These are phyloP conservation scores for Drosophila sechellia DNA, from an alignment of 1,140 invertebrate species.

Conservation along the genomic window DNA sequence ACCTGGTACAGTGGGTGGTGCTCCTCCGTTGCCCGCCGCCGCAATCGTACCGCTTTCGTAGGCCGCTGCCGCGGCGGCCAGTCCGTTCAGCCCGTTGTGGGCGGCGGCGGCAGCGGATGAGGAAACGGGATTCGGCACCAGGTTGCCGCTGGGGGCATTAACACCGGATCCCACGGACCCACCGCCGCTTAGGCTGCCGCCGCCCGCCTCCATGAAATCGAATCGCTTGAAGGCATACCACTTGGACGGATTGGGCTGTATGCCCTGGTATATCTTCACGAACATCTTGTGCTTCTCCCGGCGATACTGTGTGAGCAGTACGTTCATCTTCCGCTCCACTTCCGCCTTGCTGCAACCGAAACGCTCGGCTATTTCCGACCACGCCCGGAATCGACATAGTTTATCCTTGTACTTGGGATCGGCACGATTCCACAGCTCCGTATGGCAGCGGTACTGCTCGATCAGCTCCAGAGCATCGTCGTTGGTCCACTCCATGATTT, in stretches of 20 bases:
- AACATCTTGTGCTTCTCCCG: constrained; percentile 85
- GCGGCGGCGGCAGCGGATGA: constrained; percentile 37
- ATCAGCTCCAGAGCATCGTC: constrained; percentile 85
- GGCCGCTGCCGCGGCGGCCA: constrained; percentile 69
- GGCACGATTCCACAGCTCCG: constrained; percentile 85
- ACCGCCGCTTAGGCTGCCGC: constrained; percentile 61
- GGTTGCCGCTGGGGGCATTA: constrained; percentile 22
- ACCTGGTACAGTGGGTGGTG: constrained; percentile 22
- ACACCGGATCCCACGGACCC: constrained; percentile 21
- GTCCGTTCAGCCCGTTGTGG: constrained; percentile 70
- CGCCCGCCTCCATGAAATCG: constrained; percentile 82
- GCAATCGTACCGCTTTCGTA: constrained; percentile 65
- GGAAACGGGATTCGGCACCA: constrained; percentile 36
- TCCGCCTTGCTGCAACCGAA: constrained; percentile 85
- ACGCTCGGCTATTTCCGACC: constrained; percentile 85
- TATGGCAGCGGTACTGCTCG: constrained; percentile 85
- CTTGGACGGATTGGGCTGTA: constrained; percentile 82
- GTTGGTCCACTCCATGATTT: constrained; percentile 85
- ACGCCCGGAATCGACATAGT: constrained; percentile 84
- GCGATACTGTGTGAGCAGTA: constrained; percentile 85
- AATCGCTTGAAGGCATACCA: constrained; percentile 84
- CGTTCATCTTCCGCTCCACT: constrained; percentile 86
- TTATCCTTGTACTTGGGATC: constrained; percentile 85
- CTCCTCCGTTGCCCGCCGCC: constrained; percentile 67
- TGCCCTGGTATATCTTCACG: constrained; percentile 81